Conservation (phyloP, 2,797 vertebrate species). For the Gymnodraco acuticeps region DNA sequence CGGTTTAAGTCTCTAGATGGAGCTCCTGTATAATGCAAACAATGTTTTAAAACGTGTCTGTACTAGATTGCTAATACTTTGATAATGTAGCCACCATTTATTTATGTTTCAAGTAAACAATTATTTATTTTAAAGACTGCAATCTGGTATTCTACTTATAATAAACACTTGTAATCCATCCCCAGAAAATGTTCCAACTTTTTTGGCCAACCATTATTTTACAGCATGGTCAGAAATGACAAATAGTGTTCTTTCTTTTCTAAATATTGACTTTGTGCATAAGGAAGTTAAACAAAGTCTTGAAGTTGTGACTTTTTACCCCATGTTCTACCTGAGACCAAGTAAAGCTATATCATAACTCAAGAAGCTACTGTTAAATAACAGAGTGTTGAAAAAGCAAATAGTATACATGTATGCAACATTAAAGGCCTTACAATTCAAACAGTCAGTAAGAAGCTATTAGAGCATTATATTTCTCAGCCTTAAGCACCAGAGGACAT, state of each 20-base stretch:
- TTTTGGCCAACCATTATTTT: not conserved
- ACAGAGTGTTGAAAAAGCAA: not conserved
- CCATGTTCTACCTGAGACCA: not conserved
- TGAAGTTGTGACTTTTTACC: not conserved
- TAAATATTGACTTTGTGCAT: not conserved
- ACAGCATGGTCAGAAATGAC: not conserved
- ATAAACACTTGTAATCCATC: not conserved
- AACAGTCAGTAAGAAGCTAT: not conserved
- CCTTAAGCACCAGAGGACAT: not conserved
- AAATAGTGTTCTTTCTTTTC: not conserved
- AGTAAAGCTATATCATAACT: not conserved
- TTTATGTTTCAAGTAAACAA: not conserved
- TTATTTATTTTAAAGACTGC: not conserved
- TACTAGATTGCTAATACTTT: not conserved
- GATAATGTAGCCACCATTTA: not conserved
- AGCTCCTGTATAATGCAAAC: constrained; percentile 33
- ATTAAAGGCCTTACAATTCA: not conserved
- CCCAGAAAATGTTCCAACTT: not conserved
- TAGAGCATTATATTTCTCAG: not conserved
- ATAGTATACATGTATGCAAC: not conserved
- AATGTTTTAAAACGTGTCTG: not conserved
- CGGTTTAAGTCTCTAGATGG: constrained; percentile 56
- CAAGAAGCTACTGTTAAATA: not conserved
- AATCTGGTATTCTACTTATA: not conserved
- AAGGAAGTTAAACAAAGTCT: not conserved